Percentiles rank a stretch among this genome's conserved stretches.
phyloP scores from a whole-genome alignment of 2,888 invertebrate species.

The Icerya purchasi region DNA sequence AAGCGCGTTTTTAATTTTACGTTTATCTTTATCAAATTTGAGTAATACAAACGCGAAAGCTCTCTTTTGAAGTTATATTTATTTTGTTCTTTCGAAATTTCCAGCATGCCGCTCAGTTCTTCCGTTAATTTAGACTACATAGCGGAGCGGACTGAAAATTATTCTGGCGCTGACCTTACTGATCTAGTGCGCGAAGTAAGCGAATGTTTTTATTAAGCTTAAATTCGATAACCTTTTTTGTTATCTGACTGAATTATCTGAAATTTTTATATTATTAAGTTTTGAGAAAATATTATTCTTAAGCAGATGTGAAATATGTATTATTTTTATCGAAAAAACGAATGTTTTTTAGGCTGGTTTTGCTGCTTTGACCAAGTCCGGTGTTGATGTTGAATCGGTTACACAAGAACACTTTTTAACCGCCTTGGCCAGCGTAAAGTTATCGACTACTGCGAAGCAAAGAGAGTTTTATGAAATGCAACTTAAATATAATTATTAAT shows the following conservation, averaged over 20 bases:
- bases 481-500: too few relatives aligned
- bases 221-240: neutral
- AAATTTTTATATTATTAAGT: too few relatives aligned
- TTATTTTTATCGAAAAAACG: too few relatives aligned
- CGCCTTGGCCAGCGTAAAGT: constrained; percentile 25
- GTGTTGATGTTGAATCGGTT: constrained; percentile 24
- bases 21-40: too few relatives aligned
- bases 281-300: too few relatives aligned
- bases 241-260: too few relatives aligned
- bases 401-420: constrained; percentile 25
- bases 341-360: constrained; percentile 31
- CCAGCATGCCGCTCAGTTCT: constrained; percentile 27
- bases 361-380: constrained; percentile 32
- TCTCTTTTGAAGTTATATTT: too few relatives aligned
- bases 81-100: too few relatives aligned
- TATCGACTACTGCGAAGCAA: constrained; percentile 27
- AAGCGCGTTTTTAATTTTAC: too few relatives aligned
- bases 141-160: constrained; percentile 29
- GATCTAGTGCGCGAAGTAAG: constrained; percentile 35
- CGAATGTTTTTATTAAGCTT: neutral
- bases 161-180: constrained; percentile 39
- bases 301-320: too few relatives aligned
- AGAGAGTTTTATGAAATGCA: constrained; percentile 18
- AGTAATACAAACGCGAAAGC: too few relatives aligned
- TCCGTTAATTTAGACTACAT: constrained; percentile 27